phyloP scores from a whole-genome alignment of 2,888 invertebrate genomes.

The Cabera pusaria region DNA sequence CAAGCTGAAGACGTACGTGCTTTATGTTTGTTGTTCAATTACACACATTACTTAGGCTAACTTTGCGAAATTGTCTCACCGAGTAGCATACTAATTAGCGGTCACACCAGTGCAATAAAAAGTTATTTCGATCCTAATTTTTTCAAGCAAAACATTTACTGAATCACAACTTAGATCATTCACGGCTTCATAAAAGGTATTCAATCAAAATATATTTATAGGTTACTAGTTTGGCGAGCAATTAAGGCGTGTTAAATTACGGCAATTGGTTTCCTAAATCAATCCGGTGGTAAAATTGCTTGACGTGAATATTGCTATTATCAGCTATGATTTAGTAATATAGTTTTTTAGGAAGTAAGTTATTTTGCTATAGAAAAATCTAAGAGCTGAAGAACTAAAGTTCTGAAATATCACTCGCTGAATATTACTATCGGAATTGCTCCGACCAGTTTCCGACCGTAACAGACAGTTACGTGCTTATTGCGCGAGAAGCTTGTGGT shows the following conservation, averaged over 20 bases:
- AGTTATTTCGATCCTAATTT: conserved; percentile 2
- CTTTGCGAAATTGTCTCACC: conserved; percentile 19
- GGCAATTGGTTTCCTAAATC: conserved; percentile 5
- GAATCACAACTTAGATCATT: neutral
- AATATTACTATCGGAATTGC: too few relatives aligned
- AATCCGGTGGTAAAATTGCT: conserved; percentile 1
- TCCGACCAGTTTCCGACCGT: too few relatives aligned
- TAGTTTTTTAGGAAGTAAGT: too few relatives aligned
- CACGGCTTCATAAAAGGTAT: neutral
- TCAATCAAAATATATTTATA: neutral
- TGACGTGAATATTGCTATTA: conserved; percentile 1
- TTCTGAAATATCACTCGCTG: too few relatives aligned
- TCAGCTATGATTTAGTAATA: neutral
- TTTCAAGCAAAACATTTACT: neutral
- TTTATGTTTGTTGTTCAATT: conserved; percentile 35
- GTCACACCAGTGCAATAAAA: conserved; percentile 9
- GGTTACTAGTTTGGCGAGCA: conserved; percentile 1
- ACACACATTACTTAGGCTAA: conserved; percentile 29
- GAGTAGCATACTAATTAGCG: conserved; percentile 28
- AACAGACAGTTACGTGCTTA: too few relatives aligned
- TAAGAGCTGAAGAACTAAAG: too few relatives aligned
- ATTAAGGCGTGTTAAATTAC: conserved; percentile 1
- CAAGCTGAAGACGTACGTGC: conserved; percentile 25
- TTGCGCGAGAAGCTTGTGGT: too few relatives aligned
- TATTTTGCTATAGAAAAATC: too few relatives aligned